phyloP scores from a whole-genome alignment of 2,888 invertebrate species.

The Leptarthrus brevirostris region DNA sequence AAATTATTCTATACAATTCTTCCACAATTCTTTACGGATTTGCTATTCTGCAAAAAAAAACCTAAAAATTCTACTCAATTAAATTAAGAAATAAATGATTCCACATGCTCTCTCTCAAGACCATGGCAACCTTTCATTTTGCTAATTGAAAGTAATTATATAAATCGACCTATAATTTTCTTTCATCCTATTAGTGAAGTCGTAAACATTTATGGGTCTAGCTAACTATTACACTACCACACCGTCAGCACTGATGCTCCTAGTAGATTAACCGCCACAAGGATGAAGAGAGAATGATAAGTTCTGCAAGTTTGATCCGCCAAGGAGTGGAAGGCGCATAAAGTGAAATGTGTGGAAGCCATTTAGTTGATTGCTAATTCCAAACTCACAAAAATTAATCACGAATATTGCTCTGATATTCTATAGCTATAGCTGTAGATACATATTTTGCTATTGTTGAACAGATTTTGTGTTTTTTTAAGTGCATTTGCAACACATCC shows the following conservation, averaged over 20 bases:
- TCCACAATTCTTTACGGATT: too few species aligned
- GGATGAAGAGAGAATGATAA: conserved; percentile 17
- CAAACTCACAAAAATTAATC: conserved; percentile 58
- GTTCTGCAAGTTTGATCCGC: conserved; percentile 36
- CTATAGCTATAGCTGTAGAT: conserved; percentile 28
- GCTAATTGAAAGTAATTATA: conserved; percentile 58
- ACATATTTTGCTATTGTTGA: conserved; percentile 45
- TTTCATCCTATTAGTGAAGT: conserved; percentile 35
- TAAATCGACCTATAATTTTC: conserved; percentile 54
- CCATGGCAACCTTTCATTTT: conserved; percentile 56
- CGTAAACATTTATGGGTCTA: conserved; percentile 41
- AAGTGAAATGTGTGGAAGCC: conserved; percentile 54
- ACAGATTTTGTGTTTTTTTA: conserved; percentile 27
- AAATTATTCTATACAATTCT: too few species aligned
- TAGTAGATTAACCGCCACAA: conserved; percentile 1
- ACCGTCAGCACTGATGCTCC: not conserved
- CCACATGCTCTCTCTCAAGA: not conserved
- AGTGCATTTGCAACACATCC: too few species aligned
- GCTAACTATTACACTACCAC: not conserved
- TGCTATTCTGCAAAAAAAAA: too few species aligned
- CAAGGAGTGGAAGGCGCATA: conserved; percentile 30
- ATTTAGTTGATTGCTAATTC: conserved; percentile 60
- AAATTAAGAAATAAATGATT: conserved; percentile 37
- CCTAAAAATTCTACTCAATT: conserved; percentile 18
- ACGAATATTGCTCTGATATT: conserved; percentile 57